Percentiles rank a stretch among this genome's conserved stretches.
Evolutionary conservation across 2,113 vertebrate species (phyloP).

Genomic region (Antennarius striatus): DNA sequence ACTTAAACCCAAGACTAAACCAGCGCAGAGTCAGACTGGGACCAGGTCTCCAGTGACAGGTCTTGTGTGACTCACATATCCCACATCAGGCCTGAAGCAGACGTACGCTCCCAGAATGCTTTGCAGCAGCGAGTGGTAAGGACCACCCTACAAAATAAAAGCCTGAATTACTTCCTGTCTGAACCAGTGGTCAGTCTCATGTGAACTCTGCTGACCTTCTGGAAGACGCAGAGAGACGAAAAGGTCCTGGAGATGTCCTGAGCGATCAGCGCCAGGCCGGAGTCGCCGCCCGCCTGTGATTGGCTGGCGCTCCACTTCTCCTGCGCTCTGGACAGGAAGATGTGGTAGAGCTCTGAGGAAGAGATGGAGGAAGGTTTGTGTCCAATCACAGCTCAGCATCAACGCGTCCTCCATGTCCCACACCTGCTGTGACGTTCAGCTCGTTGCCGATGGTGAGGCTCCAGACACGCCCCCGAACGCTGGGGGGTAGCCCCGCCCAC

Average conservation of each 20-base stretch:
- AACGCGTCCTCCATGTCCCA: no score
- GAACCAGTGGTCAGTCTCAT: not conserved
- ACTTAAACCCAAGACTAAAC: no score
- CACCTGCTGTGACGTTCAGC: conserved; percentile 96
- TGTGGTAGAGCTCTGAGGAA: conserved; percentile 93
- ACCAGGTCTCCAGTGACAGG: no score
- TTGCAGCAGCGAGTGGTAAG: conserved; percentile 96
- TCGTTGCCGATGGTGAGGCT: conserved; percentile 97
- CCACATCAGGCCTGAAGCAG: conserved; percentile 96
- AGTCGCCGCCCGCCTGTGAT: conserved; percentile 22
- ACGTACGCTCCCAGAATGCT: conserved; percentile 96
- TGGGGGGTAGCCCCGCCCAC: conserved; percentile 98
- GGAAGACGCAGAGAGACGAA: conserved; percentile 95
- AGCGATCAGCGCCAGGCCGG: conserved; percentile 95
- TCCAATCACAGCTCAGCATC: no score
- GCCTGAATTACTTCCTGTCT: no score
- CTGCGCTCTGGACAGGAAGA: conserved; percentile 96
- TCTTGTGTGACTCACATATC: conserved; percentile 86
- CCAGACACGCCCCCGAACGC: conserved; percentile 96
- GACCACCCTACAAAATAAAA: conserved; percentile 83
- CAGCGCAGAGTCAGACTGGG: no score
- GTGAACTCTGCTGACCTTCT: conserved; percentile 82
- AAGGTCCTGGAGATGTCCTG: conserved; percentile 97
- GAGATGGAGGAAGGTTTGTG: no score
- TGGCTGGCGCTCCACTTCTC: conserved; percentile 88